Percentiles rank a stretch among this genome's conserved stretches.
Evolutionary conservation across 1,140 invertebrate species (phyloP).

Genomic region (Bombus superbus): DNA sequence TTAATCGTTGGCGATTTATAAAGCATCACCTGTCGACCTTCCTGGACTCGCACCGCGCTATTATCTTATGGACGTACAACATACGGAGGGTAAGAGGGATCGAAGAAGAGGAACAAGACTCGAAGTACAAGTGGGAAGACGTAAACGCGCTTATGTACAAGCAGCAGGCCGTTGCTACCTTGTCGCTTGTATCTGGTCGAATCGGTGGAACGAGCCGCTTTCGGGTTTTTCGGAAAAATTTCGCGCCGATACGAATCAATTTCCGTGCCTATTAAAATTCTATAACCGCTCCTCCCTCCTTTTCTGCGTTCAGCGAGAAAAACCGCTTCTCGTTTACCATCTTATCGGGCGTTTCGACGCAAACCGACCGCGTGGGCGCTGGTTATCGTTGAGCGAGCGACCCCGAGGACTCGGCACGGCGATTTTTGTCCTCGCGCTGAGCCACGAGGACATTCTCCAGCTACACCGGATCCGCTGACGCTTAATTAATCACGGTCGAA

Average conservation of each 20-base stretch:
- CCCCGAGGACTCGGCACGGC: background rate
- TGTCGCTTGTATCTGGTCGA: slow-evolving; percentile 48
- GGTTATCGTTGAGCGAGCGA: background rate
- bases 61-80: background rate
- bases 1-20: slow-evolving; percentile 62
- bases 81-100: slow-evolving; percentile 9
- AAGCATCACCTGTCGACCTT: slow-evolving; percentile 56
- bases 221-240: background rate
- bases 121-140: background rate
- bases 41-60: slow-evolving; percentile 33
- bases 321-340: too few relatives aligned
- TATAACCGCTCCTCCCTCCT: background rate
- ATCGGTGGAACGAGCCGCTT: background rate
- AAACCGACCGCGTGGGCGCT: background rate
- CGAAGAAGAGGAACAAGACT: slow-evolving; percentile 28
- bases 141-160: background rate
- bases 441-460: background rate
- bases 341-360: background rate
- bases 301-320: too few relatives aligned
- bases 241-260: background rate
- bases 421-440: background rate
- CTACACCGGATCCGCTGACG: background rate
- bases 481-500: slow-evolving; percentile 8
- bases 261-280: background rate
- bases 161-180: background rate